A percentile compares a stretch with the other conserved stretches of the same genome.
These are phyloP conservation scores for Ophiodon elongatus DNA, from an alignment of 2,113 vertebrate species.

Conservation along the genomic window DNA sequence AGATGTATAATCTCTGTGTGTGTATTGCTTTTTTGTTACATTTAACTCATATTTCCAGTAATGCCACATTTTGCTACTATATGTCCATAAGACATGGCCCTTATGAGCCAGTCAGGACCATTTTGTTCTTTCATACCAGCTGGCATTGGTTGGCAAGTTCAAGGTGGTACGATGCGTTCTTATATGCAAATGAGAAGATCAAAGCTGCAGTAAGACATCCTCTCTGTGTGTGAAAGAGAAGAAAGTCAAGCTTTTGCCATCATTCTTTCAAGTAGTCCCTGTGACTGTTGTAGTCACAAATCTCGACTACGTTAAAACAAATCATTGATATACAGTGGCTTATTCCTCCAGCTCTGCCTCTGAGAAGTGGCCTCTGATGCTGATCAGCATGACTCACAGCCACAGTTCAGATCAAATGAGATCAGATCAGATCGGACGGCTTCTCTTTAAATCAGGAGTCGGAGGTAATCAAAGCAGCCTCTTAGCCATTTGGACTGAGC, in stretches of 20 bases:
- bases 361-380: conserved; percentile 18
- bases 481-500: conserved; percentile 15
- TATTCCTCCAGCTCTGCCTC: background rate
- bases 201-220: background rate
- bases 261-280: conserved; percentile 3
- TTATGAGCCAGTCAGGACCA: background rate
- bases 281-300: background rate
- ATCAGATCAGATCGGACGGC: conserved; percentile 21
- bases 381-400: conserved; percentile 12
- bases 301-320: background rate
- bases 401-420: conserved; percentile 23
- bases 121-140: conserved; percentile 14
- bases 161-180: conserved; percentile 17
- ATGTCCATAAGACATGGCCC: background rate
- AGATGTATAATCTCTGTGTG: background rate
- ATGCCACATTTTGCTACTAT: background rate
- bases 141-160: background rate
- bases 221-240: background rate
- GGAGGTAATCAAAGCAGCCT: conserved; percentile 28
- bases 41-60: background rate
- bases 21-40: background rate
- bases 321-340: background rate
- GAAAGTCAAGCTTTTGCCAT: background rate
- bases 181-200: conserved; percentile 37
- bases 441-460: conserved; percentile 36